Evolutionary conservation across 53 echinoderm and acorn worm genomes (phyloP), one percentile per base, ranked within the genome.

Genomic region (Paracentrotus lividus): DNA sequence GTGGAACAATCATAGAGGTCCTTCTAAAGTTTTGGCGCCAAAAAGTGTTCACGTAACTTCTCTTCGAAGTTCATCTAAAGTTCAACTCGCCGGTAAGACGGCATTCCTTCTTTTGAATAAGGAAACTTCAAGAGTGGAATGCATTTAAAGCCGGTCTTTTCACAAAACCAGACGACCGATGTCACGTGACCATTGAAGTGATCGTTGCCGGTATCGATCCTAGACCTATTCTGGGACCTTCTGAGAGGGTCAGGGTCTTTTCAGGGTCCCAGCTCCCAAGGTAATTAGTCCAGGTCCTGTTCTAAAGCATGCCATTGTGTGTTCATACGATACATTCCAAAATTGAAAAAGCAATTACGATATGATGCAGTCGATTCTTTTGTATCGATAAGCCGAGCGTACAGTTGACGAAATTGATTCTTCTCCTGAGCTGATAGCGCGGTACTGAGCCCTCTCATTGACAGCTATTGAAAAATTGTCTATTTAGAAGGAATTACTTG

Each of bases 291-390:
- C 72, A 2, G 40, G 72, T 72, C 40, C 72, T 40, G 72, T 5
- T 40, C 40, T 72, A 40, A 32, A 40, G 32, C 72, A 21, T 72
- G 72, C 18, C 40, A 20, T 72, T 72, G 72, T 72, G 72, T 72
- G 72, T 36, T 38, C 72, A 40, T 72, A 72, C 36, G 72, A 40
- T 72, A 72, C 72, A 40, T 72, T 72, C 72, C 40, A 1, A 18
- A 14, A 40, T 72, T 72, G 72, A 40, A 40, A 72, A 72, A 72
- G 72, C 40, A 72, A 72, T 72, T 72, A 72, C 72, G 72, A 20
- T 38, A 72, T 72, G 72, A 72, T 72, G 72, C 18, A 16, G 72
- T 32, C 40, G 72, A 18, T 72, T 40, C 36, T 20, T 38, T 72
- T 72, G 72, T 72, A 36, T 18, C 27, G 72, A 72, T 72, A 72